Conservation (phyloP, 1,140 invertebrate species). For the Listronotus oregonensis region DNA sequence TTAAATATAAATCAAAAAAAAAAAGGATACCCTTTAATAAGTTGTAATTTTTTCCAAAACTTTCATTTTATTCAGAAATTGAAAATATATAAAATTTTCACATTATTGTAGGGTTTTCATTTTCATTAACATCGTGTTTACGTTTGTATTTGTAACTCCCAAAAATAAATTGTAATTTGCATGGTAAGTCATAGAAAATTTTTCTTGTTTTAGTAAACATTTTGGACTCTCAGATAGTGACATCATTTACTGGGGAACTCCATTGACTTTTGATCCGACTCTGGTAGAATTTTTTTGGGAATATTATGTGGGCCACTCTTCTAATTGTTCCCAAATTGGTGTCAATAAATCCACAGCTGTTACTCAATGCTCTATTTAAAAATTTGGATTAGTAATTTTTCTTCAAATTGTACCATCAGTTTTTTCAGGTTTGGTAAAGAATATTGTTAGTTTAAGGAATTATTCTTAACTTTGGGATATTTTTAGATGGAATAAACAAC, state of each 20-base stretch:
- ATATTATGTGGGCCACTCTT: slow-evolving; percentile 66
- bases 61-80: no score
- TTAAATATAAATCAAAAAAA: no score
- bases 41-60: no score
- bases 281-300: slow-evolving; percentile 77
- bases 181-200: no score
- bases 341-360: slow-evolving; percentile 56
- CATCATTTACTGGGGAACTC: slow-evolving; percentile 72
- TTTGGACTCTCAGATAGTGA: slow-evolving; percentile 62
- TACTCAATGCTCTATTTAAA: slow-evolving; percentile 59
- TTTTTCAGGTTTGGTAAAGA: slow-evolving; percentile 55
- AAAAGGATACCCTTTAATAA: no score
- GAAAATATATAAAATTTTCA: no score
- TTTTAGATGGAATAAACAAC: slow-evolving; percentile 58
- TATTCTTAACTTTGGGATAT: background rate
- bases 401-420: slow-evolving; percentile 80
- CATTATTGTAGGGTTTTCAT: no score
- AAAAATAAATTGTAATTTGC: no score
- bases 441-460: background rate
- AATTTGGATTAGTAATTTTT: slow-evolving; percentile 64
- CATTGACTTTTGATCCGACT: slow-evolving; percentile 82
- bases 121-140: no score
- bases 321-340: slow-evolving; percentile 65
- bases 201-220: slow-evolving; percentile 52
- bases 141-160: no score